Percentiles rank a stretch among this genome's conserved stretches.
Evolutionary conservation across 2,113 vertebrate species (phyloP).

Genomic region (Catharus bicknelli): DNA sequence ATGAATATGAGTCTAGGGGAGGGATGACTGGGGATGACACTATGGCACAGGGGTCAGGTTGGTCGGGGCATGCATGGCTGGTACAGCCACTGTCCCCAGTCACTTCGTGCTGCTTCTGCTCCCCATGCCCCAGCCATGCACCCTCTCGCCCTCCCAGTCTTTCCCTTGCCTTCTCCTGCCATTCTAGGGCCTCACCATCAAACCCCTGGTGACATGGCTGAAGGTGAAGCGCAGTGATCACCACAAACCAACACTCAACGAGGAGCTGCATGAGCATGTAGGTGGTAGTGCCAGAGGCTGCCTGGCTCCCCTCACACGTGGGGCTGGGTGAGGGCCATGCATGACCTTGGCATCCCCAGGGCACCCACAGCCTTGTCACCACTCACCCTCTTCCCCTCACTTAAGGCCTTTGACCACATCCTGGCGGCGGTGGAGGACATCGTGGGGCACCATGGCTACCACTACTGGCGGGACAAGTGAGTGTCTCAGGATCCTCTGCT

Average conservation of each 20-base stretch:
- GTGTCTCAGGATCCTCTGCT: constrained; percentile 17
- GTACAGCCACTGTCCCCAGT: background rate
- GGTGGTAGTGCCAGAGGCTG: constrained; percentile 44
- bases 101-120: background rate
- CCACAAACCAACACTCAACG: constrained; percentile 93
- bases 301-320: fast-evolving
- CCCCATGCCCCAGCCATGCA: background rate
- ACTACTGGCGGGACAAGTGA: constrained; percentile 98
- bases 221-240: constrained; percentile 93
- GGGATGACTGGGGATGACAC: fast-evolving
- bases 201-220: constrained; percentile 94
- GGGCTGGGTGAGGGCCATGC: fast-evolving
- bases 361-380: background rate
- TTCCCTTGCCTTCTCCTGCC: constrained; percentile 50
- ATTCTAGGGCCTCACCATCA: constrained; percentile 93
- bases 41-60: fast-evolving
- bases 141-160: constrained; percentile 27
- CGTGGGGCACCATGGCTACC: constrained; percentile 93
- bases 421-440: constrained; percentile 96
- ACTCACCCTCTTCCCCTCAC: constrained; percentile 54
- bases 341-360: fast-evolving
- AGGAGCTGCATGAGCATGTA: constrained; percentile 95
- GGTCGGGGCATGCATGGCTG: fast-evolving
- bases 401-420: constrained; percentile 95
- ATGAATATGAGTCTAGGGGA: background rate